Percentiles rank a stretch among this genome's conserved stretches.
Conservation (phyloP, 2,888 invertebrate genomes). For the Oxytorus armatus region DNA sequence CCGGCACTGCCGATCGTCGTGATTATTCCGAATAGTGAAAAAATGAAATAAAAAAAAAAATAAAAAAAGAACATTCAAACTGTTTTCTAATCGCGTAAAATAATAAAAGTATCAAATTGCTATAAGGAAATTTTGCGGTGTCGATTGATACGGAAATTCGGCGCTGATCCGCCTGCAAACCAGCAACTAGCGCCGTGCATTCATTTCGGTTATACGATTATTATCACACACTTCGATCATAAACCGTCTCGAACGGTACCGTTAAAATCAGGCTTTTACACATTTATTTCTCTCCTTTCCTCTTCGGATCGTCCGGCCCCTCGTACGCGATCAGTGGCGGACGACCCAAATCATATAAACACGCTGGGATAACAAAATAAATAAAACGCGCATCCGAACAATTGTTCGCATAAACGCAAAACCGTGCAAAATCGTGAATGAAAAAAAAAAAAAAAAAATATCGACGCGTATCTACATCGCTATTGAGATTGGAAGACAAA, state of each 20-base stretch:
- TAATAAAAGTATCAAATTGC: conserved; percentile 15
- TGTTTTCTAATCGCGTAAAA: background rate
- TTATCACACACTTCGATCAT: conserved; percentile 73
- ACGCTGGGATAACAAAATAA: too few relatives aligned
- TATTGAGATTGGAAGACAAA: too few relatives aligned
- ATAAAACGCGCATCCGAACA: too few relatives aligned
- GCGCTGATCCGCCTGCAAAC: conserved; percentile 75
- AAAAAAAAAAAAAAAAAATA: too few relatives aligned
- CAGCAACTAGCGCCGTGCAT: conserved; percentile 68
- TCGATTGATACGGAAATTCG: conserved; percentile 50
- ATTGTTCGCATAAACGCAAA: too few relatives aligned
- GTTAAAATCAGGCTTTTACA: conserved; percentile 65
- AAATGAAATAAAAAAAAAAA: background rate
- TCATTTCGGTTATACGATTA: conserved; percentile 63
- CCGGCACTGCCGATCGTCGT: too few relatives aligned
- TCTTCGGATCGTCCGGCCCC: too few relatives aligned
- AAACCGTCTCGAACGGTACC: conserved; percentile 69
- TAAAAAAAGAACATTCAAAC: too few relatives aligned
- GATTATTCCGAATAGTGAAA: background rate
- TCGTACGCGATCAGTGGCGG: too few relatives aligned
- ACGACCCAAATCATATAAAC: too few relatives aligned
- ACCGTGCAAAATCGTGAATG: too few relatives aligned
- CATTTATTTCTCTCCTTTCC: background rate
- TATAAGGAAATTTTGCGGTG: conserved; percentile 32
- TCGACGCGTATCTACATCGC: too few relatives aligned